Base-by-base conservation (phyloP, 2,113 vertebrate genomes). In the Apodemus sylvaticus region DNA sequence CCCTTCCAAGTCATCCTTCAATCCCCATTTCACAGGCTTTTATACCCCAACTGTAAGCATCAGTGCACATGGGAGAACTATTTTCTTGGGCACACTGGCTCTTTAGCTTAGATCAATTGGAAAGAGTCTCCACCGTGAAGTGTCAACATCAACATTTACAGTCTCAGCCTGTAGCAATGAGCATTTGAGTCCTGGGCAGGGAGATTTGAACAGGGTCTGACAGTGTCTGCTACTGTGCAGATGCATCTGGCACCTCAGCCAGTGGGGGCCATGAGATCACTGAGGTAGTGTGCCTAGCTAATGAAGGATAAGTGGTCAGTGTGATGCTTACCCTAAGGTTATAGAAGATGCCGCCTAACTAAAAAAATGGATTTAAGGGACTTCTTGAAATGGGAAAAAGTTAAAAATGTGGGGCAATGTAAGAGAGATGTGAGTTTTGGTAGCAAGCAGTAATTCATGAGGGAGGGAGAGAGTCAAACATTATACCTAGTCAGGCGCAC, bases 291-390 rank as follows among this genome's bases (percentile, higher is more conserved):
- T 82, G 60, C 26, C 36, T 70, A 73, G 36, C 78, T 71, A 90
- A 60, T 58, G 66, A 89, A 36, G 71, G 13, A n/a, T 2, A 12
- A 73, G 26, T 9, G 70, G 36, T 39, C 48, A 17, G 36, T 1
- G 86, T 48, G 34, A 39, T 83, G 10, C 10, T n/a, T 74, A 31
- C 53, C 39, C 48, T 24, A 53, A 77, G 19, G 24, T 4, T 73
- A 82, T 2, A 64, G 79, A 64, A 94, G 42, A 73, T 77, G 31
- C 58, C 53, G 48, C 2, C 42, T 76, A 68, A 82, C 16, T 78
- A 77, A 94, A 90, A 92, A 68, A 71, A 91, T 96, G 14, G 31
- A 58, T 68, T 42, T 83, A 34, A 95, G 51, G 77, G 9, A 58
- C 10, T 60, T 78, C n/a, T 45, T 58, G 36, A 62, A 77, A 51